phyloP scores from a whole-genome alignment of 2,113 vertebrate genomes.

The Bothrops jararaca region DNA sequence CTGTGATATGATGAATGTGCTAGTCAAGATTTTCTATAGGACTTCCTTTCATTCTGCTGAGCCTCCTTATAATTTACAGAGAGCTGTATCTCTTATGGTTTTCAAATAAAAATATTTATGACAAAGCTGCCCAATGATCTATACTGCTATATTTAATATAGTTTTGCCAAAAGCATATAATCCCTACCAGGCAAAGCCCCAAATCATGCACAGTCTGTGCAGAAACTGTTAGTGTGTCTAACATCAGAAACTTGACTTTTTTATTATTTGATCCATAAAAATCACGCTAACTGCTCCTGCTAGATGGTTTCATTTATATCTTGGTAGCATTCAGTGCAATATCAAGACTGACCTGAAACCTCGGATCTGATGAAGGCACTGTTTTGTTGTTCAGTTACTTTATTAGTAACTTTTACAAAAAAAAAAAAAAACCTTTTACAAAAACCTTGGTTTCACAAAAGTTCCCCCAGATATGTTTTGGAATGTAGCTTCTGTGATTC shows the following conservation, averaged over 20 bases:
- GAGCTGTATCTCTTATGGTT: slow-evolving; percentile 11
- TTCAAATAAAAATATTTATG: slow-evolving; percentile 42
- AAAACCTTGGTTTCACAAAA: neutral
- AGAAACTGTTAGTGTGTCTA: neutral
- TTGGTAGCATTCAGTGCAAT: slow-evolving; percentile 14
- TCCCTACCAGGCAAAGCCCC: neutral
- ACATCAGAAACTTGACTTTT: neutral
- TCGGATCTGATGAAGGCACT: neutral
- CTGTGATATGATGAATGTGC: slow-evolving; percentile 43
- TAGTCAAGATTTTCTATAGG: slow-evolving; percentile 27
- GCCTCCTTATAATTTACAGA: slow-evolving; percentile 35
- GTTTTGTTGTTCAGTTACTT: neutral
- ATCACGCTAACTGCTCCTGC: neutral
- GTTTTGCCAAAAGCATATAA: slow-evolving; percentile 20
- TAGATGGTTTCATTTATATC: neutral
- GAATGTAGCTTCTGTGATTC: neutral
- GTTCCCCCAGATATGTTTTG: neutral
- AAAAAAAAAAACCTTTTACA: neutral
- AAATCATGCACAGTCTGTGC: slow-evolving; percentile 9
- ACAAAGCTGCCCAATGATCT: slow-evolving; percentile 1
- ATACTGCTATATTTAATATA: slow-evolving; percentile 20
- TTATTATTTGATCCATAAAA: slow-evolving; percentile 15
- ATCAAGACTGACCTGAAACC: slow-evolving; percentile 1
- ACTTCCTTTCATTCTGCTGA: slow-evolving; percentile 44
- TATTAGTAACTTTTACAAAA: neutral